phyloP scores from a whole-genome alignment of 2,888 invertebrate genomes.

The Zaprionus obscuricornis region DNA sequence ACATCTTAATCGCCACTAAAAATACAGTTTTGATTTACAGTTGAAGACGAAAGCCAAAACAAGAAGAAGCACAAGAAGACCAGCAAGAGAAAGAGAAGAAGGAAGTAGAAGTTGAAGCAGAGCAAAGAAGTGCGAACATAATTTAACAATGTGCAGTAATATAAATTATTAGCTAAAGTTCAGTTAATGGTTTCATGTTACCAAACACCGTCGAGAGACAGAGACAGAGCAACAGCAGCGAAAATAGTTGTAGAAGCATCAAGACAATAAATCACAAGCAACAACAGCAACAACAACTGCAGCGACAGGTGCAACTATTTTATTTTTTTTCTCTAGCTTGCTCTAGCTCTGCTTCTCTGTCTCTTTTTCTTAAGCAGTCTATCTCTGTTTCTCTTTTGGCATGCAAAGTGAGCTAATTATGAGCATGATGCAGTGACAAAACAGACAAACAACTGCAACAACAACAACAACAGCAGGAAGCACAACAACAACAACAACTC shows the following conservation, averaged over 20 bases:
- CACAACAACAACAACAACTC: constrained; percentile 19
- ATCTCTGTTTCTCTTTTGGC: background rate
- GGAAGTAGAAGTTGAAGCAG: no score
- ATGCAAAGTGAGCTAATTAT: constrained; percentile 70
- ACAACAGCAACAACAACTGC: constrained; percentile 12
- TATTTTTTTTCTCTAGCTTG: background rate
- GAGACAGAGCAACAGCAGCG: background rate
- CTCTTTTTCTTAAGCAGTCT: background rate
- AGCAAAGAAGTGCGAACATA: constrained; percentile 63
- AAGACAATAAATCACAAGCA: constrained; percentile 44
- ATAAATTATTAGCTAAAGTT: constrained; percentile 52
- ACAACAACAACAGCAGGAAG: constrained; percentile 1
- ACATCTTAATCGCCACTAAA: constrained; percentile 58
- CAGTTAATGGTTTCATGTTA: no score
- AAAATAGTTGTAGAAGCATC: constrained; percentile 17
- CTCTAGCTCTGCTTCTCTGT: constrained; percentile 2
- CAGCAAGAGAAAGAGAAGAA: no score
- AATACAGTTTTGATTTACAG: constrained; percentile 71
- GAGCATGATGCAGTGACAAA: constrained; percentile 52
- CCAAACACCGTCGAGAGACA: constrained; percentile 6
- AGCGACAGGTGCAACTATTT: constrained; percentile 41
- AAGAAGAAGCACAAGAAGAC: background rate
- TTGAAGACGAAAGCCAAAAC: constrained; percentile 6
- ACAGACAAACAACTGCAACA: constrained; percentile 17
- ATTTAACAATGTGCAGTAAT: constrained; percentile 45